Evolutionary conservation across 2,113 vertebrate species (phyloP), one percentile per base, ranked within the genome.

Genomic region (Thunnus thynnus): DNA sequence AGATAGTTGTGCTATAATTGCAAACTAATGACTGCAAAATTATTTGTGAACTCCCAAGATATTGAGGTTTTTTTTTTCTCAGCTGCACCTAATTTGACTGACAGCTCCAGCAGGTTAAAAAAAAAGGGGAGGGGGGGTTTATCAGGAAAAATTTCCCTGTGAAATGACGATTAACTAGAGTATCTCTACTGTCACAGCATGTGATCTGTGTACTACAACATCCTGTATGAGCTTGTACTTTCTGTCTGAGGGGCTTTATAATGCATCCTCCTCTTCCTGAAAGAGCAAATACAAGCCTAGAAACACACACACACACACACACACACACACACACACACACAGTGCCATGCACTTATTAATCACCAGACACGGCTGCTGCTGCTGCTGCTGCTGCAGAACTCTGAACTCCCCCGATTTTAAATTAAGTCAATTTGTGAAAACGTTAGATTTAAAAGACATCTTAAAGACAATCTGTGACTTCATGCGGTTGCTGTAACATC

Each of bases 1-100:
- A 86, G 91, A 93, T 91, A 91, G 89, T 92, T 89, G 85, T 85
- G 90, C 88, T 88, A 88, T 92, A 91, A 89, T 94, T 91, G 86
- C 84, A 90, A 89, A 92, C 89, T 88, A 91, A 93, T 90, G 85
- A 85, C 82, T 86, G 82, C 80, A 89, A 88, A 84, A 90, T 82
- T 75, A 85, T 90, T 89, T 88, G 76, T 73, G 68, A 87, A 73
- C 72, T 84, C 80, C 52, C 47, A 1, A 69, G 80, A 78, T 78
- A 76, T 84, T 80, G 72, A 75, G 64, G 50, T 30, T 72, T 81
- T n/a, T 61, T n/a, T 55, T 70, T 69, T 50, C 36, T 17, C 44
- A 12, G 1, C 73, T 41, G 44, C 46, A 83, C 74, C 82, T 75
- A 47, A 67, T 84, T 61, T 82, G 86, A 87, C 57, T 84, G 85